These are phyloP conservation scores for Felis catus DNA, from an alignment of 2,113 vertebrate species.

Conservation along the genomic window F.catus_Fca126_mat1.0 CM031413.1:154201001-154201500, in stretches of 20 bases:
- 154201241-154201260: neutral
- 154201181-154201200: neutral
- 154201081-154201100: neutral
- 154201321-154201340: neutral
- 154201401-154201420: neutral
- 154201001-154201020: neutral
- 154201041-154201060: neutral
- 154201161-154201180: neutral
- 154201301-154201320: neutral
- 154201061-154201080: neutral
- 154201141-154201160: neutral
- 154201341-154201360: neutral
- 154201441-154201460: neutral
- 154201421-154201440: neutral
- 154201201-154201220: neutral
- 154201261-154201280: neutral
- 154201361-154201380: neutral
- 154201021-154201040: neutral
- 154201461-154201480: neutral
- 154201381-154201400: neutral
- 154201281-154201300: neutral
- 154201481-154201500: neutral
- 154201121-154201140: neutral
- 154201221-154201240: neutral
- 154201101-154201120: neutral